Percentiles rank a stretch among this genome's conserved stretches.
Conservation (phyloP, 1,140 invertebrate genomes). For the Papilio machaon region DNA sequence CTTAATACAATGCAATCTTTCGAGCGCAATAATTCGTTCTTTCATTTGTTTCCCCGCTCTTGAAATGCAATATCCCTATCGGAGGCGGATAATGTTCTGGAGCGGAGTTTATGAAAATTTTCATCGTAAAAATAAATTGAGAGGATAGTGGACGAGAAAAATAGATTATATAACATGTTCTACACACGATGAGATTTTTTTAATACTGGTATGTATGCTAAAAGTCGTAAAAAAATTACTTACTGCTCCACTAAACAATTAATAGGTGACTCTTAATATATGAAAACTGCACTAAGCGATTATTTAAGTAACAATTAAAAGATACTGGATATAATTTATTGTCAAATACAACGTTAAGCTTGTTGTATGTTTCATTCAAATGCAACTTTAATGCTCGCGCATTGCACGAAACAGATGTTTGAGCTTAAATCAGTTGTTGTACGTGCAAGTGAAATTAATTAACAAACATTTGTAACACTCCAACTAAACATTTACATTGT, state of each 20-base stretch:
- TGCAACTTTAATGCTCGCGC: not conserved
- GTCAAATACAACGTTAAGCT: not conserved
- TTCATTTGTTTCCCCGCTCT: slow-evolving; percentile 19
- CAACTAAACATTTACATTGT: not conserved
- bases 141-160: not conserved
- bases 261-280: too few species aligned
- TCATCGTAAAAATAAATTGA: slow-evolving; percentile 29
- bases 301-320: too few species aligned
- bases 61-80: slow-evolving; percentile 26
- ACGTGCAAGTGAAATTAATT: slow-evolving; percentile 9
- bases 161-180: not conserved
- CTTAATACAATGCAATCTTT: not conserved
- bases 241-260: too few species aligned
- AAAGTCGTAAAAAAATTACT: not conserved
- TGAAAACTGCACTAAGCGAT: too few species aligned
- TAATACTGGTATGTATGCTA: not conserved
- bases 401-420: slow-evolving; percentile 4
- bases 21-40: slow-evolving; percentile 2
- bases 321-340: too few species aligned
- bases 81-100: slow-evolving; percentile 6
- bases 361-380: not conserved
- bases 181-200: not conserved
- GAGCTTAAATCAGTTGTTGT: not conserved
- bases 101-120: slow-evolving; percentile 25
- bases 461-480: slow-evolving; percentile 5